phyloP scores from a whole-genome alignment of 92 coral and sea anemone genomes.

The Epizoanthus ramosus region DNA sequence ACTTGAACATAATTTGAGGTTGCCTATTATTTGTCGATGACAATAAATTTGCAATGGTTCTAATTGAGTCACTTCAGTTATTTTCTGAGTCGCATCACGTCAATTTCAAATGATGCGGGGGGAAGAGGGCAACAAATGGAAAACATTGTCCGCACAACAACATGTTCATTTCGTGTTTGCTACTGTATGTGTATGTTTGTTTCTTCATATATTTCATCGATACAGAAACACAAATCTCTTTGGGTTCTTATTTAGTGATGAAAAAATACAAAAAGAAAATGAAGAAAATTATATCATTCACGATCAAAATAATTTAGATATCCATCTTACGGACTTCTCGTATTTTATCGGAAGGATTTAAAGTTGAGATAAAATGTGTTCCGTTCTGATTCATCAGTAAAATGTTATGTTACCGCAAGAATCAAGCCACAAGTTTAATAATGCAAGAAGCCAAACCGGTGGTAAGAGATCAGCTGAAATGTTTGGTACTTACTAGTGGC shows the following conservation, averaged over 20 bases:
- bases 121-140: neutral
- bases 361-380: neutral
- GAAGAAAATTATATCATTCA: too few species aligned
- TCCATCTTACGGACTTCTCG: too few species aligned
- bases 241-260: too few species aligned
- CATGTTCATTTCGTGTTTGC: neutral
- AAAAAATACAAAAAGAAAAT: too few species aligned
- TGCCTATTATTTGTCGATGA: too few species aligned
- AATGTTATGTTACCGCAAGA: neutral
- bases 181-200: too few species aligned
- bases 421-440: neutral
- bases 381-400: neutral
- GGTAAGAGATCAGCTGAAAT: neutral
- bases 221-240: too few species aligned
- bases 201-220: too few species aligned
- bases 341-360: neutral
- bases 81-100: neutral
- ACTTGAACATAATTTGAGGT: too few species aligned
- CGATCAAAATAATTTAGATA: too few species aligned
- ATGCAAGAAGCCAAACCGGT: neutral
- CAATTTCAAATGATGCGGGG: neutral
- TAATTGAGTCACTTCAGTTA: neutral
- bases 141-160: neutral
- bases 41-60: conserved; percentile 1
- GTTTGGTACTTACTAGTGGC: conserved; percentile 81